A percentile compares a stretch with the other conserved stretches of the same genome.
phyloP scores from a whole-genome alignment of 2,113 vertebrate species.

The Lophochroa leadbeateri region DNA sequence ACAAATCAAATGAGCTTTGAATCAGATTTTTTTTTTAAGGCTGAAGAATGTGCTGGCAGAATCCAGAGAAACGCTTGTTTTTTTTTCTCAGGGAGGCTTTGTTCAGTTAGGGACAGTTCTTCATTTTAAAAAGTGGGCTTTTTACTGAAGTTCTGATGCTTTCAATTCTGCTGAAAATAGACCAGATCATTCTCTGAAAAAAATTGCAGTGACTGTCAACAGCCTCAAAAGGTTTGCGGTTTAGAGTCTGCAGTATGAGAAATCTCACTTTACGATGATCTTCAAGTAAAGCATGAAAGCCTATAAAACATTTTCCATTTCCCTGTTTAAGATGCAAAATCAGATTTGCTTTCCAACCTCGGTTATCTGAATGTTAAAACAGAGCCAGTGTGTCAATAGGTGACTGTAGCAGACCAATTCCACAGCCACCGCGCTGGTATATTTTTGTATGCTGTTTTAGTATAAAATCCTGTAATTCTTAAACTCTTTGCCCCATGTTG shows the following conservation, averaged over 20 bases:
- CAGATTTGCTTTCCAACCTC: neutral
- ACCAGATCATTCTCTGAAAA: conserved; percentile 4
- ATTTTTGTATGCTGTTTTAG: neutral
- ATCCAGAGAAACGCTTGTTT: conserved; percentile 8
- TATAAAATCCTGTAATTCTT: neutral
- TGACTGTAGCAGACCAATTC: neutral
- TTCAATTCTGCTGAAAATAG: neutral
- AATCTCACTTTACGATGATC: conserved; percentile 60
- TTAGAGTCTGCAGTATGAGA: conserved; percentile 27
- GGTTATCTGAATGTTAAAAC: neutral
- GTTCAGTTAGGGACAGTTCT: neutral
- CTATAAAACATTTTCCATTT: conserved; percentile 47
- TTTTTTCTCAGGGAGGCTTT: neutral
- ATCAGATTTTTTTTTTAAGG: conserved; percentile 42
- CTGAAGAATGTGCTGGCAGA: neutral
- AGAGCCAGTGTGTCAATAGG: neutral
- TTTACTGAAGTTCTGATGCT: neutral
- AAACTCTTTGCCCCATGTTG: neutral
- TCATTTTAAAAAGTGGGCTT: conserved; percentile 10
- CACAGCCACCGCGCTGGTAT: neutral
- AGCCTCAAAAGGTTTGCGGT: conserved; percentile 42
- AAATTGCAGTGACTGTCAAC: neutral
- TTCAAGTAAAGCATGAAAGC: conserved; percentile 64
- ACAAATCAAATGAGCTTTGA: conserved; percentile 55
- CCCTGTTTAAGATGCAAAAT: conserved; percentile 32